Evolutionary conservation across 2,797 vertebrate genomes (phyloP), one percentile per base, ranked within the genome.

Genomic region (Lacerta bilineata): DNA sequence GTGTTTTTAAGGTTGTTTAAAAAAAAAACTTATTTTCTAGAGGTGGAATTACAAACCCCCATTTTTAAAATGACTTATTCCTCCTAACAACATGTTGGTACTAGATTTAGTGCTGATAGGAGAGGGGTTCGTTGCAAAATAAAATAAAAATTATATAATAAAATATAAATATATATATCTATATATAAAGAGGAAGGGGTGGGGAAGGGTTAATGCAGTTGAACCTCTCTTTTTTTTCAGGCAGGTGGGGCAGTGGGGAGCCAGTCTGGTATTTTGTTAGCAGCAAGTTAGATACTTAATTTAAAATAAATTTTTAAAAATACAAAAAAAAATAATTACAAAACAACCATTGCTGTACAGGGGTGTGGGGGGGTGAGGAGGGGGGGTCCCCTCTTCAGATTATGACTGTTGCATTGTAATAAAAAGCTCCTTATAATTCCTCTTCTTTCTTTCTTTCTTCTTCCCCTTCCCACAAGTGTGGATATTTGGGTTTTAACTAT

Each of bases 381-480:
- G 64, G 33, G 25, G 68, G 36, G 15, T 0, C 55, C 91, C 91
- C 89, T 84, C 90, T 93, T 87, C 80, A 27, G 80, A 92, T 15
- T 83, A 93, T 13, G 46, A 88, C 91, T 83, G 7, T 92, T 79
- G 82, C 90, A 15, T 95, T 95, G 92, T 89, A 96, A 90, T 93
- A 95, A 93, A 95, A 91, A 83, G 83, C 97, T 97, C 97, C 96
- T 98, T 98, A 97, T 97, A 97, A 98, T 66, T n/a, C 75, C 6
- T 76, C 17, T 11, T 76, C 17, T 11, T 64, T 61, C 96, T n/a
- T 72, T 72, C n/a, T 72, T 36, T 13, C 20, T 72, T 17, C 71
- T 33, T 72, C 97, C 96, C 96, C 90, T 87, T 94, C 94, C 85
- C 91, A 90, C 91, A 74, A 95, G 94, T 95, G 93, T 92, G 93